phyloP scores from a whole-genome alignment of 1,140 invertebrate species.

The Tetraneura akinire region DNA sequence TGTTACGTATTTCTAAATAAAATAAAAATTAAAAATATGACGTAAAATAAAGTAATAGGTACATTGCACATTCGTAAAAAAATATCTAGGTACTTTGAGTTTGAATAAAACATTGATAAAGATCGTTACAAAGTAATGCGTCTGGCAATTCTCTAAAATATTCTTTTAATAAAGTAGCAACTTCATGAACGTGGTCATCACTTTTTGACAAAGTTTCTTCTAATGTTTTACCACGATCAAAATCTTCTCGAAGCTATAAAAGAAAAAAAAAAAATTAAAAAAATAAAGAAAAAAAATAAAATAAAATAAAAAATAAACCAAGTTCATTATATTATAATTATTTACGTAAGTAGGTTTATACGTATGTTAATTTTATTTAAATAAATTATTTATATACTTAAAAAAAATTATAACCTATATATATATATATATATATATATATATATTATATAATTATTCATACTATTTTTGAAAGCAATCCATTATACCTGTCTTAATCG shows the following conservation, averaged over 20 bases:
- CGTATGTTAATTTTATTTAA: no score
- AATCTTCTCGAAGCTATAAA: slow-evolving; percentile 79
- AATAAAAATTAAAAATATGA: slow-evolving; percentile 21
- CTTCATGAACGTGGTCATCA: slow-evolving; percentile 87
- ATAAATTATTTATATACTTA: no score
- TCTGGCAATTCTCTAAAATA: slow-evolving; percentile 91
- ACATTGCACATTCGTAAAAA: no score
- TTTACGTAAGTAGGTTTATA: no score
- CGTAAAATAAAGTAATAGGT: no score
- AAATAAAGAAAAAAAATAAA: no score
- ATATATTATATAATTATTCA: no score
- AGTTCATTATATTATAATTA: no score
- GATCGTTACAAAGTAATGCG: slow-evolving; percentile 82
- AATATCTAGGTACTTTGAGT: slow-evolving; percentile 59
- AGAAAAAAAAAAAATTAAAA: slow-evolving; percentile 4
- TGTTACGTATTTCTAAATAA: slow-evolving; percentile 74
- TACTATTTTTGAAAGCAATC: neutral
- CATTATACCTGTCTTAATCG: slow-evolving; percentile 79
- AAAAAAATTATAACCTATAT: no score
- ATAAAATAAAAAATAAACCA: no score
- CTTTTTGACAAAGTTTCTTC: slow-evolving; percentile 71
- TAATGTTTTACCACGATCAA: slow-evolving; percentile 72
- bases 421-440: no score
- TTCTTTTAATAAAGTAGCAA: slow-evolving; percentile 89
- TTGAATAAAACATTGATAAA: slow-evolving; percentile 86